These are phyloP conservation scores for Chalcosyrphus nemorum DNA, from an alignment of 2,888 invertebrate species.

Conservation along the genomic window DNA sequence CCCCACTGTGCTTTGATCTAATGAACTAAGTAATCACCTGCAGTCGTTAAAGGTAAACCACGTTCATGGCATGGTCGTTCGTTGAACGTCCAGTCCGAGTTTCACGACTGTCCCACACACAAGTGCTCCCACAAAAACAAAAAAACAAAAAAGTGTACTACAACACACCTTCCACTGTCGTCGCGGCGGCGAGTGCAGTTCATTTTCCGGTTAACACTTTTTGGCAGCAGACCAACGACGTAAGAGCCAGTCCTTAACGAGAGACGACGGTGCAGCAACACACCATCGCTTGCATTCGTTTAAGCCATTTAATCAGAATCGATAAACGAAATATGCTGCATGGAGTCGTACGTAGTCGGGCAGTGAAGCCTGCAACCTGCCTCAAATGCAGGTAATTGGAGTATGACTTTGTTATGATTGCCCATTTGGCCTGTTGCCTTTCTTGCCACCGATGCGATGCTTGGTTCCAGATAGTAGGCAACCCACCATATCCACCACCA, in stretches of 20 bases:
- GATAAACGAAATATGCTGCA: conserved; percentile 55
- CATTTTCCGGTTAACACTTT: conserved; percentile 36
- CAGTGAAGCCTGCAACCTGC: too few species aligned
- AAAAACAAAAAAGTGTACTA: too few species aligned
- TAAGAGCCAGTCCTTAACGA: conserved; percentile 1
- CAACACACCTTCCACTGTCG: neutral
- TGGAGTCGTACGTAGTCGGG: conserved; percentile 16
- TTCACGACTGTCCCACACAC: neutral
- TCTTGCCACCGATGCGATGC: conserved; percentile 34
- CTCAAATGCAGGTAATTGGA: conserved; percentile 65
- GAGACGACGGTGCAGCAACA: conserved; percentile 24
- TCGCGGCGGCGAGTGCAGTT: neutral
- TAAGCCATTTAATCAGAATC: conserved; percentile 67
- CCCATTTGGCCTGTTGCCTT: conserved; percentile 47
- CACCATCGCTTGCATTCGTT: conserved; percentile 64
- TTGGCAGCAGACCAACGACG: conserved; percentile 19
- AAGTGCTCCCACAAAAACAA: neutral
- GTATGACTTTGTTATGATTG: conserved; percentile 67
- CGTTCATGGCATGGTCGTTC: conserved; percentile 35
- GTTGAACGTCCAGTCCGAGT: conserved; percentile 20
- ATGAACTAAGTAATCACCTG: conserved; percentile 61
- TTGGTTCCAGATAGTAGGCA: conserved; percentile 29
- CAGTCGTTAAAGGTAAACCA: conserved; percentile 35
- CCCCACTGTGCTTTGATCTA: too few species aligned
- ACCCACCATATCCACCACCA: neutral